phyloP scores from a whole-genome alignment of 1,140 invertebrate genomes.

The Bombus haemorrhoidalis region DNA sequence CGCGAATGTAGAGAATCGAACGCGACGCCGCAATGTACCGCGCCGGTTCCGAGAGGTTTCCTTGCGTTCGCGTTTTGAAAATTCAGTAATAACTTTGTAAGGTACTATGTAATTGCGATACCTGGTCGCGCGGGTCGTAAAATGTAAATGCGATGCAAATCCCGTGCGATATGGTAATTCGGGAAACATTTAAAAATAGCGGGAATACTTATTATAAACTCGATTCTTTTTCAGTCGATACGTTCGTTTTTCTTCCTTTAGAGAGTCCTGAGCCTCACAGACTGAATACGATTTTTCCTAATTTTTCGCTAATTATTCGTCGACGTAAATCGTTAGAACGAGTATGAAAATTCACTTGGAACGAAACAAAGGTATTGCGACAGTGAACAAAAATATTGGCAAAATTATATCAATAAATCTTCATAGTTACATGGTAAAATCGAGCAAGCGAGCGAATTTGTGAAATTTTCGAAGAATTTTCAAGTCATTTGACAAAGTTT shows the following conservation, averaged over 20 bases:
- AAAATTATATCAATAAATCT: not conserved
- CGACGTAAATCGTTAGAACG: not conserved
- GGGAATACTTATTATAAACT: conserved; percentile 56
- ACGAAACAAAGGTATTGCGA: not conserved
- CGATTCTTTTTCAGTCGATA: conserved; percentile 38
- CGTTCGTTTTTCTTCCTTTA: not conserved
- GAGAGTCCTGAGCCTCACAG: too few species aligned
- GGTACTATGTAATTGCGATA: conserved; percentile 55
- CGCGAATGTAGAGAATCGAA: not conserved
- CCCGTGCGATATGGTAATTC: conserved; percentile 58
- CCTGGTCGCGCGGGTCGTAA: conserved; percentile 41
- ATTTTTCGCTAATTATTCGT: too few species aligned
- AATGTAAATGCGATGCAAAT: conserved; percentile 68
- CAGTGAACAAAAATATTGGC: not conserved
- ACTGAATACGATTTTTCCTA: too few species aligned
- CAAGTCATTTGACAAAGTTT: not conserved
- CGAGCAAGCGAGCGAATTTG: not conserved
- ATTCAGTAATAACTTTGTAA: conserved; percentile 60
- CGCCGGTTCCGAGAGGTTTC: not conserved
- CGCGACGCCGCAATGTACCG: too few species aligned
- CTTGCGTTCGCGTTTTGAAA: conserved; percentile 43
- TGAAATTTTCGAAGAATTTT: not conserved
- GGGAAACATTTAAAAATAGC: conserved; percentile 66
- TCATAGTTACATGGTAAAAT: too few species aligned
- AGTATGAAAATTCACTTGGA: not conserved